Percentiles rank a stretch among this genome's conserved stretches.
Conservation (phyloP, 2,888 invertebrate genomes). For the Brenthis hecate region DNA sequence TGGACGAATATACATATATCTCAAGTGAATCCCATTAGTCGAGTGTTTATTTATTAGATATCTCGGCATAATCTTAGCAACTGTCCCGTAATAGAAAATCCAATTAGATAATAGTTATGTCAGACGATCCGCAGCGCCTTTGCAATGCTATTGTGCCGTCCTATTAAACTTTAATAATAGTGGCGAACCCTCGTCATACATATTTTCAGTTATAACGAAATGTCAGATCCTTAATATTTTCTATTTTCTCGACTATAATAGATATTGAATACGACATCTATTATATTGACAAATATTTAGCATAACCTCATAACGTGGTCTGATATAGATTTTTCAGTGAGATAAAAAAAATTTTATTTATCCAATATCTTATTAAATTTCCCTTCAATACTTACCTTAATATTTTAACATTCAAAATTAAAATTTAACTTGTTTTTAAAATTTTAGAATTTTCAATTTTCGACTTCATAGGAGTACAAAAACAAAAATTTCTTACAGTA, state of each 20-base stretch:
- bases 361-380: too few species aligned
- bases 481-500: background rate
- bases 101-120: slow-evolving; percentile 33
- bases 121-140: slow-evolving; percentile 23
- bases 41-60: slow-evolving; percentile 21
- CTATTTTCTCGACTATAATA: slow-evolving; percentile 18
- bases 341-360: background rate
- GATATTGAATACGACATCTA: slow-evolving; percentile 29
- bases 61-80: slow-evolving; percentile 12
- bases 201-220: slow-evolving; percentile 36
- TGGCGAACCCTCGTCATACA: slow-evolving; percentile 63
- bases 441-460: too few species aligned
- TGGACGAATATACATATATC: background rate
- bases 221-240: slow-evolving; percentile 29
- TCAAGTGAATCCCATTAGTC: background rate
- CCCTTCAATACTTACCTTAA: too few species aligned
- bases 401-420: too few species aligned
- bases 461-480: background rate
- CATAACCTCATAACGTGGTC: background rate
- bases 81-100: slow-evolving; percentile 22
- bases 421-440: too few species aligned
- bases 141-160: slow-evolving; percentile 25
- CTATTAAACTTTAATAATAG: slow-evolving; percentile 57
- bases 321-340: slow-evolving; percentile 7
- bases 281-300: slow-evolving; percentile 17